A percentile compares a stretch with the other conserved stretches of the same genome.
Evolutionary conservation across 2,113 vertebrate genomes (phyloP).

Genomic region (Nanger granti): DNA sequence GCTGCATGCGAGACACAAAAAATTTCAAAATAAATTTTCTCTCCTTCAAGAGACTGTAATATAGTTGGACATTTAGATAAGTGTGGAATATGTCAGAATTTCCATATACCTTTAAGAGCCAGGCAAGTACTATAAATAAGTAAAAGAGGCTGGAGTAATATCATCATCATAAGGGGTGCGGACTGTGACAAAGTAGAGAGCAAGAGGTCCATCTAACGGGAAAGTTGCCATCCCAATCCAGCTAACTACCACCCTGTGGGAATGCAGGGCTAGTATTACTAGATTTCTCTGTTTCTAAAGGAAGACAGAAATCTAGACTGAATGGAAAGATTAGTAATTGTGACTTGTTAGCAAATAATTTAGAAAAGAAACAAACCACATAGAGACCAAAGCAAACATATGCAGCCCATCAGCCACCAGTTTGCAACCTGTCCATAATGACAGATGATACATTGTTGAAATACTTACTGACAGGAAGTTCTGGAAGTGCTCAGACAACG

Average conservation of each 20-base stretch:
- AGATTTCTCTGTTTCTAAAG: slow-evolving; percentile 33
- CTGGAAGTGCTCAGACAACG: background rate
- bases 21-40: slow-evolving; percentile 20
- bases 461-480: background rate
- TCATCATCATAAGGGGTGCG: background rate
- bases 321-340: background rate
- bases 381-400: background rate
- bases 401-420: background rate
- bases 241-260: background rate
- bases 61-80: background rate
- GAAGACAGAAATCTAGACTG: slow-evolving; percentile 3
- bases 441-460: background rate
- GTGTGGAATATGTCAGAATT: background rate
- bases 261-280: background rate
- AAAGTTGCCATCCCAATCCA: background rate
- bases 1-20: slow-evolving; percentile 7
- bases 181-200: background rate
- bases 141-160: background rate
- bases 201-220: background rate
- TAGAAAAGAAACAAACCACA: background rate
- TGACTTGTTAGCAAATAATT: background rate
- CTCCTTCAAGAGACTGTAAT: background rate
- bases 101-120: background rate
- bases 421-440: background rate
- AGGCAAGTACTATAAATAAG: background rate